Percentiles rank a stretch among this genome's conserved stretches.
These are phyloP conservation scores for Sinocyclocheilus grahami DNA, from an alignment of 2,113 vertebrate genomes.

Conservation along the genomic window DNA sequence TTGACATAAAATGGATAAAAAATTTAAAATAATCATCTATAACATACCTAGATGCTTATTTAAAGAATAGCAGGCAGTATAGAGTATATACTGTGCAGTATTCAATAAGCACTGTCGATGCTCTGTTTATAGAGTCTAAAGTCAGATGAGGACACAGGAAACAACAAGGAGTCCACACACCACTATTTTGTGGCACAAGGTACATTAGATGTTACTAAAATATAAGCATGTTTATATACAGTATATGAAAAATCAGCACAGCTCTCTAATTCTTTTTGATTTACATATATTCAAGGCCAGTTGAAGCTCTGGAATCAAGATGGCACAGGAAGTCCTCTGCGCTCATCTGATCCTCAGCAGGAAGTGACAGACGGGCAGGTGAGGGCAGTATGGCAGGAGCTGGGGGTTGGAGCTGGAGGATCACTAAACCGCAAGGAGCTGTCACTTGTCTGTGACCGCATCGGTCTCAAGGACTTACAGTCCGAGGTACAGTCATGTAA, in stretches of 20 bases:
- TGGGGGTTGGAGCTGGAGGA: conserved; percentile 66
- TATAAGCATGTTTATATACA: not conserved
- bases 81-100: not conserved
- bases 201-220: conserved; percentile 49
- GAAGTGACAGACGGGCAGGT: conserved; percentile 64
- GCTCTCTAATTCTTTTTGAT: not conserved
- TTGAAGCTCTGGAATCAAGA: conserved; percentile 68
- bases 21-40: too few relatives aligned
- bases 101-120: not conserved
- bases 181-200: conserved; percentile 73
- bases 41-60: too few relatives aligned
- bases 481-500: conserved; percentile 68
- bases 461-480: conserved; percentile 72
- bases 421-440: conserved; percentile 72
- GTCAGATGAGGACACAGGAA: conserved; percentile 81
- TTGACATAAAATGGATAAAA: not conserved
- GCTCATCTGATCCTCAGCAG: conserved; percentile 48
- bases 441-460: conserved; percentile 69
- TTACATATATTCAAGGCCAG: conserved; percentile 64
- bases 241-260: not conserved
- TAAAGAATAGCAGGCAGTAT: not conserved
- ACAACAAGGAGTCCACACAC: conserved; percentile 65
- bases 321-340: conserved; percentile 48
- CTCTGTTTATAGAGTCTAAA: conserved; percentile 76
- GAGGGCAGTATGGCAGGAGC: conserved; percentile 66